phyloP scores from a whole-genome alignment of 2,888 invertebrate species.

The Alcis repandata region DNA sequence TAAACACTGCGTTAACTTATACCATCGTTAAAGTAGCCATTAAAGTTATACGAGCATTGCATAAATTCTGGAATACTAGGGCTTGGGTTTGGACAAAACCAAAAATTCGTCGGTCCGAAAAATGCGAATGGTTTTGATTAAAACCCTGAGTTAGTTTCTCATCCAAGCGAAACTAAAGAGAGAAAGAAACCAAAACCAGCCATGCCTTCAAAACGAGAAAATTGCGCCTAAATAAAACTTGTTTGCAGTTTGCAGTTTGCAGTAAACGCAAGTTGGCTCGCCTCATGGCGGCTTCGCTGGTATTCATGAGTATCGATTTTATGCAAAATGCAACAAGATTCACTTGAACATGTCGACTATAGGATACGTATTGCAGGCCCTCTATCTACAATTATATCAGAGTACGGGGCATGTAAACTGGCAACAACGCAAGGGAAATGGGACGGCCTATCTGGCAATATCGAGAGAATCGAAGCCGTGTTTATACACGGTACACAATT shows the following conservation, averaged over 20 bases:
- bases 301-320: slow-evolving; percentile 86
- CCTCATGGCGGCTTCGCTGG: slow-evolving; percentile 71
- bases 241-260: slow-evolving; percentile 69
- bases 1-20: too few species aligned
- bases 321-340: slow-evolving; percentile 87
- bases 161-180: neutral
- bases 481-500: slow-evolving; percentile 69
- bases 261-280: slow-evolving; percentile 72
- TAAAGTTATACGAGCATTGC: neutral
- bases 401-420: slow-evolving; percentile 68
- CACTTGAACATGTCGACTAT: slow-evolving; percentile 77
- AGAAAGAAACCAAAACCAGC: neutral
- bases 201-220: slow-evolving; percentile 56
- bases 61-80: neutral
- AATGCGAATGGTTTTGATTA: neutral
- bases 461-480: slow-evolving; percentile 65
- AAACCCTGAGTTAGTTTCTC: neutral
- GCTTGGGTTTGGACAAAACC: too few species aligned
- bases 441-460: slow-evolving; percentile 61
- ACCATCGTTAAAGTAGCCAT: neutral
- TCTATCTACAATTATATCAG: slow-evolving; percentile 79
- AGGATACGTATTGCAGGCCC: slow-evolving; percentile 66
- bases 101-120: too few species aligned
- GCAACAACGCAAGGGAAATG: slow-evolving; percentile 62
- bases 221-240: slow-evolving; percentile 71